These are phyloP conservation scores for Nannospalax galili DNA, from an alignment of 2,113 vertebrate species.

Conservation along the genomic window DNA sequence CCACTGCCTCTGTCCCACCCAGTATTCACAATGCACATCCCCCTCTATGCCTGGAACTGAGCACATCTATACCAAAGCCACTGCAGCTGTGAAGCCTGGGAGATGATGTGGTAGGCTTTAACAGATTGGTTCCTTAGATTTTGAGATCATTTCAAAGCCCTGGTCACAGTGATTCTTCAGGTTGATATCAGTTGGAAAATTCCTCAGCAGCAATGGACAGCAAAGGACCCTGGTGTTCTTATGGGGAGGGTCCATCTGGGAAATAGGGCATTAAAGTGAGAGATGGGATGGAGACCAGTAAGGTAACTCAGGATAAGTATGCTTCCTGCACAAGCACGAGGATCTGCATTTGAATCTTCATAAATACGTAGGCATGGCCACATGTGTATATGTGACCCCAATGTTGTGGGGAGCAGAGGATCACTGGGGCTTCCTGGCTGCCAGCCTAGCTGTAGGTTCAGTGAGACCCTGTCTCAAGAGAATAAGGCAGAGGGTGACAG, in stretches of 20 bases:
- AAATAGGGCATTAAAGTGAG: background rate
- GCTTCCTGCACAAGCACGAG: background rate
- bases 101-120: background rate
- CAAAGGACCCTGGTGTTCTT: background rate
- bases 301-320: background rate
- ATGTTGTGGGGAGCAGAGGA: background rate
- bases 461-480: background rate
- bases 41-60: background rate
- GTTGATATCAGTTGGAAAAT: background rate
- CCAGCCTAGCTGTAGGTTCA: background rate
- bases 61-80: rapidly evolving
- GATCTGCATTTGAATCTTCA: background rate
- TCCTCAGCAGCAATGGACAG: background rate
- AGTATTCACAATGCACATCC: background rate
- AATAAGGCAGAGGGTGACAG: background rate
- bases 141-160: background rate
- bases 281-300: background rate
- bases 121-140: background rate
- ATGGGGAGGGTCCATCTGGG: background rate
- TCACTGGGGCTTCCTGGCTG: background rate
- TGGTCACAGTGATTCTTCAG: background rate
- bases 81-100: background rate
- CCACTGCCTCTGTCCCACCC: background rate
- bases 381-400: background rate
- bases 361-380: background rate